phyloP scores from a whole-genome alignment of 2,113 vertebrate species.

The Nanorana parkeri region DNA sequence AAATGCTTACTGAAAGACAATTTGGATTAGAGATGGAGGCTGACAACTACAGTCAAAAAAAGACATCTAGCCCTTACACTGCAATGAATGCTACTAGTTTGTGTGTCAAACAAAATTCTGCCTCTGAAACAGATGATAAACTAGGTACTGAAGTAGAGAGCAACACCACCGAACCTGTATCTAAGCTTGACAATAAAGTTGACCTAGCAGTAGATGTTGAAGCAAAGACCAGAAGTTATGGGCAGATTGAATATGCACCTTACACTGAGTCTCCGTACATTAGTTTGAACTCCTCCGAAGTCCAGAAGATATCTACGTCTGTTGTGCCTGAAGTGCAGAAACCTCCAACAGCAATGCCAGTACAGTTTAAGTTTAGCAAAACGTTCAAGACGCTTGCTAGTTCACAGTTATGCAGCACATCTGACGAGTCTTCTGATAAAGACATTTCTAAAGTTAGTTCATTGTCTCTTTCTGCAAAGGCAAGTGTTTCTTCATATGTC shows the following conservation, averaged over 20 bases:
- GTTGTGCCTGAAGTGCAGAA: background rate
- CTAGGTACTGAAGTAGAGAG: background rate
- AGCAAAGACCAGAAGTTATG: background rate
- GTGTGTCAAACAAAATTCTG: background rate
- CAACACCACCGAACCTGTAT: background rate
- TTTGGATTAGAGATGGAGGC: background rate
- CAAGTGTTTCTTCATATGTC: background rate
- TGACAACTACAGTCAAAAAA: background rate
- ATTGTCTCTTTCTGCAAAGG: background rate
- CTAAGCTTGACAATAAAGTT: background rate
- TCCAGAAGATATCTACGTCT: background rate
- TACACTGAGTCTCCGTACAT: background rate
- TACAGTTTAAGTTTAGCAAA: slow-evolving; percentile 47
- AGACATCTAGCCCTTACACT: background rate
- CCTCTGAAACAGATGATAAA: background rate
- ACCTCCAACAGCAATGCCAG: background rate
- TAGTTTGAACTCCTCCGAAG: background rate
- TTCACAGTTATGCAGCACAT: background rate
- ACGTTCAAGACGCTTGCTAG: slow-evolving; percentile 35
- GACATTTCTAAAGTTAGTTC: background rate
- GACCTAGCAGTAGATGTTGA: background rate
- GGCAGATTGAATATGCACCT: background rate
- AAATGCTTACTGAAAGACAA: background rate
- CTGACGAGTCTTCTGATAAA: background rate
- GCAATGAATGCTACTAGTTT: background rate